phyloP scores from a whole-genome alignment of 2,797 vertebrate species.

The Anguilla pacifica region DNA sequence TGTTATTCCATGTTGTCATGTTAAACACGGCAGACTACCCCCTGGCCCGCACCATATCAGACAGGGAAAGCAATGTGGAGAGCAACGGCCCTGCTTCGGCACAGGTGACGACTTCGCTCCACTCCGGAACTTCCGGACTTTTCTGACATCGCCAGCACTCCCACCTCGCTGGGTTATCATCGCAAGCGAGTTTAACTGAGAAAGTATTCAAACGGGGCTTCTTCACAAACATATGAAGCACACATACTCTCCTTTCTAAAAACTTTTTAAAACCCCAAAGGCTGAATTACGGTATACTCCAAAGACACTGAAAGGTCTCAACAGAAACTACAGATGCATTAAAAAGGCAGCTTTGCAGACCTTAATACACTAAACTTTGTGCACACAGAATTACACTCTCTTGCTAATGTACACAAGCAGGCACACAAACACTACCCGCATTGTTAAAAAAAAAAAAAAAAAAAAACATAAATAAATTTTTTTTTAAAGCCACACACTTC shows the following conservation, averaged over 20 bases:
- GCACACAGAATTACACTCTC: not conserved
- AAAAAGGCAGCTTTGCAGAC: not conserved
- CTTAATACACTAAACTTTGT: not conserved
- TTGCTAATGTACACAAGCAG: not conserved
- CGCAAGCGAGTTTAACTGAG: not conserved
- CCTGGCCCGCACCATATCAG: not conserved
- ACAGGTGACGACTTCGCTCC: not conserved
- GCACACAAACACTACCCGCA: not conserved
- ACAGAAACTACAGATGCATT: not conserved
- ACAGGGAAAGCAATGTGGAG: not conserved
- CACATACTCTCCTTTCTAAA: too few relatives aligned
- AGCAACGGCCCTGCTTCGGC: too few relatives aligned
- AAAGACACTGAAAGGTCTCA: not conserved
- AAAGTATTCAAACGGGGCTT: not conserved
- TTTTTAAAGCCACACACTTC: not conserved
- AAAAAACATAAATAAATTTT: not conserved
- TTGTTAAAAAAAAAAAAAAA: not conserved
- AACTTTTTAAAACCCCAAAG: not conserved
- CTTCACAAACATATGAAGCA: not conserved
- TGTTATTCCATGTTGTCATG: not conserved
- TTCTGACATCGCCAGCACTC: not conserved
- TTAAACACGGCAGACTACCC: not conserved
- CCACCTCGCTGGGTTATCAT: not conserved
- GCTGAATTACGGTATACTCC: not conserved
- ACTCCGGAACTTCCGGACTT: not conserved